phyloP scores from a whole-genome alignment of 2,113 vertebrate species.

The Pomatorhinus ruficollis region DNA sequence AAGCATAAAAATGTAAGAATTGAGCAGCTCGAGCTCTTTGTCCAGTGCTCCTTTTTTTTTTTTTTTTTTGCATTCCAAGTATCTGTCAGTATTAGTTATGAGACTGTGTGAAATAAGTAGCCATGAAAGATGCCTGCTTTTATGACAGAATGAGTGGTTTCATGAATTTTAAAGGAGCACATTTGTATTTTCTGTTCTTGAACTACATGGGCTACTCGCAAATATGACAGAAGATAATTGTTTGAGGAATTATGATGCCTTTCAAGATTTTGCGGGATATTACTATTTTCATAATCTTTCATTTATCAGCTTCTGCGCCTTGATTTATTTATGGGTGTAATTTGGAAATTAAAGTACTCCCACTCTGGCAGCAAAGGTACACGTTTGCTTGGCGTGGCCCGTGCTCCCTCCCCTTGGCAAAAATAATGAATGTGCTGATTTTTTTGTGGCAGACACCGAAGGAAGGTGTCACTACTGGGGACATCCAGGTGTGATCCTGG shows the following conservation, averaged over 20 bases:
- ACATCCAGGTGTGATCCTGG: not conserved
- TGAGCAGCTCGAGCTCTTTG: constrained; percentile 42
- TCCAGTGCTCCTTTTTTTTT: not conserved
- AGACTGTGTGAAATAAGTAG: constrained; percentile 66
- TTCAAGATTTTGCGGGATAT: constrained; percentile 54
- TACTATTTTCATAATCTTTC: constrained; percentile 61
- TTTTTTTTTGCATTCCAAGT: constrained; percentile 53
- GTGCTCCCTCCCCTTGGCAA: not conserved
- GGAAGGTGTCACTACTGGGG: not conserved
- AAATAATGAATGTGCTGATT: constrained; percentile 36
- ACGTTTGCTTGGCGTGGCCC: not conserved
- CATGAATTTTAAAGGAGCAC: constrained; percentile 61
- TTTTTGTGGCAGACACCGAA: not conserved
- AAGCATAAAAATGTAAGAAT: constrained; percentile 46
- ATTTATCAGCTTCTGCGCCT: constrained; percentile 27
- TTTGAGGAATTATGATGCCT: constrained; percentile 65
- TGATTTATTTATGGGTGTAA: constrained; percentile 59
- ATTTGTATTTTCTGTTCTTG: constrained; percentile 57
- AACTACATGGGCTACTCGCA: constrained; percentile 44
- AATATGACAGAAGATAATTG: constrained; percentile 61
- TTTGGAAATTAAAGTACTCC: constrained; percentile 52
- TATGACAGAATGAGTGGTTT: constrained; percentile 59
- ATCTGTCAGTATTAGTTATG: constrained; percentile 65
- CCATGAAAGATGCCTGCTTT: constrained; percentile 57
- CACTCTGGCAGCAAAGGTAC: constrained; percentile 31